Conservation (phyloP, 1,140 invertebrate species). For the Zaprionus camerounensis region DNA sequence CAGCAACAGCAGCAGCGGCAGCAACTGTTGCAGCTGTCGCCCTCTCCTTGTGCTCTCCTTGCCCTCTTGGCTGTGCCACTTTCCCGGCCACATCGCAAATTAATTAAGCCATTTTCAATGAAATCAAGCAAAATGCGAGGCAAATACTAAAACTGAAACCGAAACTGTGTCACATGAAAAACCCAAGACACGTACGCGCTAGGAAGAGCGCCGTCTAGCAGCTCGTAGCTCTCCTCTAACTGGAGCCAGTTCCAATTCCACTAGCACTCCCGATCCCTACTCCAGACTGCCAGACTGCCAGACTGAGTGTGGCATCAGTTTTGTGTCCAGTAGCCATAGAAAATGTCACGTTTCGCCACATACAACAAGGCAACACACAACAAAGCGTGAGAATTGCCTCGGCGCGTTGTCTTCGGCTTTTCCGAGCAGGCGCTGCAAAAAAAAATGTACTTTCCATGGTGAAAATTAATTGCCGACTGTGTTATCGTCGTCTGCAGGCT, state of each 20-base stretch:
- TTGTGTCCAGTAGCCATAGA: conserved; percentile 80
- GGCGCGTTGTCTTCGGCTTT: conserved; percentile 20
- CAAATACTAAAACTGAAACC: conserved; percentile 61
- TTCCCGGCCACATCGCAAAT: conserved; percentile 46
- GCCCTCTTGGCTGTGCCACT: conserved; percentile 46
- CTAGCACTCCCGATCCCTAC: conserved; percentile 42
- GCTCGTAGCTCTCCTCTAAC: not conserved
- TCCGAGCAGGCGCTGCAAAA: conserved; percentile 27
- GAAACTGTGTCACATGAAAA: conserved; percentile 71
- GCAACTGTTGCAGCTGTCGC: conserved; percentile 4
- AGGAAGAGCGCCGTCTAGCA: conserved; percentile 47
- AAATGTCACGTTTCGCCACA: conserved; percentile 82
- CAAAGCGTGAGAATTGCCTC: conserved; percentile 67
- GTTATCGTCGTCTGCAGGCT: conserved; percentile 53
- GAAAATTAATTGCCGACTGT: conserved; percentile 76
- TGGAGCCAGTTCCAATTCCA: conserved; percentile 11
- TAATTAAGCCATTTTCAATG: conserved; percentile 81
- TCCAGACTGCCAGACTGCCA: not conserved
- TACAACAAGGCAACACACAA: conserved; percentile 54
- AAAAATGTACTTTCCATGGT: conserved; percentile 79
- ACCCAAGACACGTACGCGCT: conserved; percentile 76
- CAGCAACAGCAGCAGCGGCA: conserved; percentile 31
- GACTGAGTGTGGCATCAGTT: conserved; percentile 68
- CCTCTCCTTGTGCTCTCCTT: not conserved
- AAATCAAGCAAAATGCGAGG: conserved; percentile 70